These are phyloP conservation scores for Desmophyllum pertusum DNA, from an alignment of 92 coral and sea anemone genomes.

Conservation along the genomic window DNA sequence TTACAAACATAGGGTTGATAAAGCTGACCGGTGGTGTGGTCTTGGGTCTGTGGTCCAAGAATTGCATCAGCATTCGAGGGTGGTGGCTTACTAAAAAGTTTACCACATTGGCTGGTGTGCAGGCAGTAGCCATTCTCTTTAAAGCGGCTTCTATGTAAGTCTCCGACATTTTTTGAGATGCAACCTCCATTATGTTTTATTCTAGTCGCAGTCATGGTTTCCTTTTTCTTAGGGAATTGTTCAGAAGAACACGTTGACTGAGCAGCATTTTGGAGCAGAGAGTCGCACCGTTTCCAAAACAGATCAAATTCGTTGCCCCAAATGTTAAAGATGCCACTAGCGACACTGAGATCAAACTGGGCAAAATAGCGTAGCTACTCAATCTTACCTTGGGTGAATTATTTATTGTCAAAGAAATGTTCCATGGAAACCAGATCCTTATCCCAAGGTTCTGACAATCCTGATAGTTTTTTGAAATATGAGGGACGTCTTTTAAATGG, in stretches of 20 bases:
- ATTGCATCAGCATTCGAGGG: slow-evolving; percentile 24
- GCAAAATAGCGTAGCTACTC: slow-evolving; percentile 19
- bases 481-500: slow-evolving; percentile 11
- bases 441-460: background rate
- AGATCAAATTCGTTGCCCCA: slow-evolving; percentile 43
- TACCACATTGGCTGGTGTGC: slow-evolving; percentile 32
- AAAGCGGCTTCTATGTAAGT: slow-evolving; percentile 20
- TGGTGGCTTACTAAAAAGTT: background rate
- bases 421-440: slow-evolving; percentile 7
- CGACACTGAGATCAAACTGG: background rate
- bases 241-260: slow-evolving; percentile 35
- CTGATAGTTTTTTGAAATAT: background rate
- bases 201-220: background rate
- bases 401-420: background rate
- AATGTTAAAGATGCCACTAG: slow-evolving; percentile 26
- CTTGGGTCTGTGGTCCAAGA: slow-evolving; percentile 14
- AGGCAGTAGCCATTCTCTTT: slow-evolving; percentile 31
- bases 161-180: background rate
- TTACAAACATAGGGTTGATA: slow-evolving; percentile 23
- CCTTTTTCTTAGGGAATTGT: slow-evolving; percentile 31
- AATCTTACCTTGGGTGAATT: slow-evolving; percentile 28
- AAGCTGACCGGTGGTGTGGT: slow-evolving; percentile 10
- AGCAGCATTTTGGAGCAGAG: background rate
- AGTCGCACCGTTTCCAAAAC: slow-evolving; percentile 5
- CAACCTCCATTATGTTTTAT: slow-evolving; percentile 4